Evolutionary conservation across 1,140 invertebrate genomes (phyloP).

Genomic region (Hetaerina americana): DNA sequence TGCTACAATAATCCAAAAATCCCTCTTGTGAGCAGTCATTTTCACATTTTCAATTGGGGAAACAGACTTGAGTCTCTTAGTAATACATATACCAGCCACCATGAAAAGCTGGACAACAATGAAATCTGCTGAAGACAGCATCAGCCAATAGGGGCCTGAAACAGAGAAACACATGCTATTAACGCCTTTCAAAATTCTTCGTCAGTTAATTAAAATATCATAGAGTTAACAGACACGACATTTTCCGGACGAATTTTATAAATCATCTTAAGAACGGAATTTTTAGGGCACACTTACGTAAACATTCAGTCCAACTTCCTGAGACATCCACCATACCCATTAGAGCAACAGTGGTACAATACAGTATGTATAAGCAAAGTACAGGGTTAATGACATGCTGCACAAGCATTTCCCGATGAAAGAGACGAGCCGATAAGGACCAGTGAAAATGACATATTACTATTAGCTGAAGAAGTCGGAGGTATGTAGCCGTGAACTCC

Average conservation of each 20-base stretch:
- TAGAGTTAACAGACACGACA: too few relatives aligned
- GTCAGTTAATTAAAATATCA: too few relatives aligned
- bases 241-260: not conserved
- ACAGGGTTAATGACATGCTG: conserved; percentile 27
- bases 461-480: conserved; percentile 37
- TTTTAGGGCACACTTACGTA: conserved; percentile 29
- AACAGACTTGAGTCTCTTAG: conserved; percentile 30
- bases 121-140: conserved; percentile 37
- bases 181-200: too few relatives aligned
- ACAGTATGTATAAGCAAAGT: conserved; percentile 30
- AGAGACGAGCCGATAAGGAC: conserved; percentile 33
- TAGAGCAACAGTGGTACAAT: conserved; percentile 33
- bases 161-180: too few relatives aligned
- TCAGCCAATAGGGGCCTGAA: conserved; percentile 39
- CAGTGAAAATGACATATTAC: conserved; percentile 39
- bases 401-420: conserved; percentile 33
- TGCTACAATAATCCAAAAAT: conserved; percentile 37
- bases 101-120: conserved; percentile 37
- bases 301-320: conserved; percentile 33
- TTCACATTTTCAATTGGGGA: conserved; percentile 26
- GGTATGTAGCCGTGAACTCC: conserved; percentile 34
- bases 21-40: conserved; percentile 32
- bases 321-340: conserved; percentile 36
- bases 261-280: conserved; percentile 1
- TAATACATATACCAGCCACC: conserved; percentile 36